Evolutionary conservation across 2,113 vertebrate genomes (phyloP), one percentile per base, ranked within the genome.

Genomic region (Fregata magnificens): DNA sequence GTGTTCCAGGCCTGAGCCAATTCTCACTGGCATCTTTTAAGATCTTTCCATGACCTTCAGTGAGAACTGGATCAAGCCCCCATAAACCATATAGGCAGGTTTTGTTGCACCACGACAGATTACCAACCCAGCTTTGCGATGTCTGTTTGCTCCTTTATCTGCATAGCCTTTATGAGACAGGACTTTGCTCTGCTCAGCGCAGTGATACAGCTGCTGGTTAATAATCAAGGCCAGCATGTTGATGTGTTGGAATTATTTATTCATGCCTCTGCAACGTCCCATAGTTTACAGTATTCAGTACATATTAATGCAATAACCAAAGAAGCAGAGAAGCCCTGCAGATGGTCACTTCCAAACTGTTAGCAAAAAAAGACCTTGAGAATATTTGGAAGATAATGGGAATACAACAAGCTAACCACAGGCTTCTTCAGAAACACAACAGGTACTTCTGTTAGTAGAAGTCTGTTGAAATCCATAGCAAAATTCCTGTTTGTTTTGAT

Each of bases 151-250:
- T 55, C 36, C 20, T 49, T 69, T 62, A 42, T 4, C 22, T 16
- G 11, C 44, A 31, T 3, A 56, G 15, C 16, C n/a, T 20, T 62
- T 40, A 8, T 10, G 22, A 82, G 10, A 49, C 29, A 32, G 19
- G 12, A 5, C 38, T 85, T n/a, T 66, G 16, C 19, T 34, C 52
- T 65, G 29, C 53, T 80, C 49, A 22, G 36, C 4, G 0, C 15
- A 32, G 58, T 65, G 29, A 8, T 10, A 9, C 0, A 0, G 10
- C 13, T 47, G 16, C 16, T 38, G 28, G 22, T n/a, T 13, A 63
- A 13, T 22, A 77, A 52, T 21, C 61, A 65, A 52, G 25, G 29
- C 24, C 44, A 80, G 25, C 10, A 20, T 19, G 24, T 19, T 76
- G 50, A 58, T 44, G 4, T 34, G 18, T 15, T 92, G 40, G 8